phyloP scores from a whole-genome alignment of 2,113 vertebrate genomes.

The Anoura caudifer region DNA sequence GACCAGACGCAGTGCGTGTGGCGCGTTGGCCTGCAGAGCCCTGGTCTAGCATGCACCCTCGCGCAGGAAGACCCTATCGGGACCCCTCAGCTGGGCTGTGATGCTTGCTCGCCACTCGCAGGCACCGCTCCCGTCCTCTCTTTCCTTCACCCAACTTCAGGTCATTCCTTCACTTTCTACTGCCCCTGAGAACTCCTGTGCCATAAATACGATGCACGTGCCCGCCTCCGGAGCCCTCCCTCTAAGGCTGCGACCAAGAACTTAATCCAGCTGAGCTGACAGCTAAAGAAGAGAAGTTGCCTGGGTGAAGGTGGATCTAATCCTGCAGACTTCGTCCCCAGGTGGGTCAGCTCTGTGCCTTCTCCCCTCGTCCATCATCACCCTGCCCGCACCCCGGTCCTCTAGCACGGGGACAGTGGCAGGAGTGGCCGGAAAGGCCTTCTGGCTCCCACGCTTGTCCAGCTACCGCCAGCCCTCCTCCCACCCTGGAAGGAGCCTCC shows the following conservation, averaged over 20 bases:
- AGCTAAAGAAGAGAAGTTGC: neutral
- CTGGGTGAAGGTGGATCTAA: neutral
- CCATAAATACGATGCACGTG: neutral
- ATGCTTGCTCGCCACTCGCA: neutral
- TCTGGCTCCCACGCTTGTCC: neutral
- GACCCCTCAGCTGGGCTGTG: neutral
- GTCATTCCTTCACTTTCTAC: neutral
- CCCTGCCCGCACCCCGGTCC: neutral
- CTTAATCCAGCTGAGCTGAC: neutral
- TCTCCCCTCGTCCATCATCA: neutral
- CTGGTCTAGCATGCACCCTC: neutral
- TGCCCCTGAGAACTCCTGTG: neutral
- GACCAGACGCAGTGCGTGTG: fast-evolving
- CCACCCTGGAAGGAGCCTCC: neutral
- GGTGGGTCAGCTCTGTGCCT: neutral
- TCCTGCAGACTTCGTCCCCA: too few relatives aligned
- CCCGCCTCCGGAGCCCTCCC: neutral
- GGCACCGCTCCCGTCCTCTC: neutral
- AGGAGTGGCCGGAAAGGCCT: neutral
- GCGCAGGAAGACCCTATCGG: fast-evolving
- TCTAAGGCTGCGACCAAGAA: neutral
- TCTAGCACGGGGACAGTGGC: fast-evolving
- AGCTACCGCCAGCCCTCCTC: neutral
- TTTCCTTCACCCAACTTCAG: neutral
- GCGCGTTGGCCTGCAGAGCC: neutral